These are phyloP conservation scores for Chroicocephalus ridibundus DNA, from an alignment of 2,113 vertebrate genomes.

Conservation along the genomic window DNA sequence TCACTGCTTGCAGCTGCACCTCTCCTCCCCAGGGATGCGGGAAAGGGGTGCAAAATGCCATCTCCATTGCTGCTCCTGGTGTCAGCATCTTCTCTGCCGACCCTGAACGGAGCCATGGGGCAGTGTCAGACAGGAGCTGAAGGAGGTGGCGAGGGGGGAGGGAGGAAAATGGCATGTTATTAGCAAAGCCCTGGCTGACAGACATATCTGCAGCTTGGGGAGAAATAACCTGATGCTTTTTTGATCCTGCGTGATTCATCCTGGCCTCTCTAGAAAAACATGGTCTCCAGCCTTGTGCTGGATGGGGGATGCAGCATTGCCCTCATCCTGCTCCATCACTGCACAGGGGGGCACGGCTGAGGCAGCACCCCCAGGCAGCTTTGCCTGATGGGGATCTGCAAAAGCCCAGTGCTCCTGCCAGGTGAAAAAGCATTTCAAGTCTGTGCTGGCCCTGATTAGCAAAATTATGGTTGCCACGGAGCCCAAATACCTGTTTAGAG, in stretches of 20 bases:
- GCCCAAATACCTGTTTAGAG: not conserved
- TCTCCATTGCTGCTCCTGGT: not conserved
- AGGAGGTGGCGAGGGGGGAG: not conserved
- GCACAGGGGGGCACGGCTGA: not conserved
- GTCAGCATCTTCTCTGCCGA: not conserved
- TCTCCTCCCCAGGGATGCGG: not conserved
- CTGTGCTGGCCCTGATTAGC: not conserved
- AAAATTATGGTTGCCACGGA: conserved; percentile 39
- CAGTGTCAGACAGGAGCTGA: not conserved
- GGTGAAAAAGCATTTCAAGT: not conserved
- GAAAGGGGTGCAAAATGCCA: not conserved
- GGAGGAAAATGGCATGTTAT: not conserved
- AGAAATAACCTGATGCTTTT: not conserved
- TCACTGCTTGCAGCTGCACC: not conserved
- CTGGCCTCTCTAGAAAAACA: not conserved
- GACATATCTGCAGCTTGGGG: not conserved
- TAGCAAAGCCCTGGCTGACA: not conserved
- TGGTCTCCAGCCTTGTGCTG: not conserved
- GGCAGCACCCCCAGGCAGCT: not conserved
- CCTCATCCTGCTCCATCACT: not conserved
- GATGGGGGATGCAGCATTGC: fast-evolving
- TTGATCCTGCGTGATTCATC: not conserved
- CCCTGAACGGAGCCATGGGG: fast-evolving
- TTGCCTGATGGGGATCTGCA: not conserved
- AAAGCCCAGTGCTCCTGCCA: not conserved